Evolutionary conservation across 92 coral and sea anemone species (phyloP).

Genomic region (Palythoa heliodiscus): DNA sequence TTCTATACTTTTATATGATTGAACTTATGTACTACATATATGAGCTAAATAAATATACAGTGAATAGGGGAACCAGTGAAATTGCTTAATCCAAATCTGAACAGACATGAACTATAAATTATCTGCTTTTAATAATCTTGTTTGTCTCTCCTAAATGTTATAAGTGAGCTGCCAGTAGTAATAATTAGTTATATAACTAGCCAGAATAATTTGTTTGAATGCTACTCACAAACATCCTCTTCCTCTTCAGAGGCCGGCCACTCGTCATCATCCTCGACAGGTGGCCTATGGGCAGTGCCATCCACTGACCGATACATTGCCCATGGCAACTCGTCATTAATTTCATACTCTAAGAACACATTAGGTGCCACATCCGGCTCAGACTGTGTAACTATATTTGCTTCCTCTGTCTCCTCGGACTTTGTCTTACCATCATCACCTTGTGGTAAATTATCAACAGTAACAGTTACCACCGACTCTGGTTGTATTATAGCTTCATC

Average conservation of each 20-base stretch:
- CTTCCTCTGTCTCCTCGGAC: constrained; percentile 20
- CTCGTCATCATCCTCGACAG: constrained; percentile 84
- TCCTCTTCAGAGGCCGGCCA: constrained; percentile 96
- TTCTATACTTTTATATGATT: too few species aligned
- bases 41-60: too few species aligned
- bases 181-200: too few species aligned
- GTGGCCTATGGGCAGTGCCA: constrained; percentile 57
- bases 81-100: too few species aligned
- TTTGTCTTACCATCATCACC: neutral
- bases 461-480: neutral
- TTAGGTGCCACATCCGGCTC: constrained; percentile 16
- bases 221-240: constrained; percentile 74
- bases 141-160: too few species aligned
- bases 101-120: too few species aligned
- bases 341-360: constrained; percentile 70
- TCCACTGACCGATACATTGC: constrained; percentile 98
- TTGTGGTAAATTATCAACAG: neutral
- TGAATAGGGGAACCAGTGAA: too few species aligned
- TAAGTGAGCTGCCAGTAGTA: too few species aligned
- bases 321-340: constrained; percentile 97
- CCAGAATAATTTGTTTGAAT: neutral
- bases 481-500: neutral
- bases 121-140: too few species aligned
- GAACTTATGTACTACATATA: too few species aligned
- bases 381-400: neutral